These are phyloP conservation scores for Parelbella ahira DNA, from an alignment of 2,888 invertebrate genomes.

Conservation along the genomic window DNA sequence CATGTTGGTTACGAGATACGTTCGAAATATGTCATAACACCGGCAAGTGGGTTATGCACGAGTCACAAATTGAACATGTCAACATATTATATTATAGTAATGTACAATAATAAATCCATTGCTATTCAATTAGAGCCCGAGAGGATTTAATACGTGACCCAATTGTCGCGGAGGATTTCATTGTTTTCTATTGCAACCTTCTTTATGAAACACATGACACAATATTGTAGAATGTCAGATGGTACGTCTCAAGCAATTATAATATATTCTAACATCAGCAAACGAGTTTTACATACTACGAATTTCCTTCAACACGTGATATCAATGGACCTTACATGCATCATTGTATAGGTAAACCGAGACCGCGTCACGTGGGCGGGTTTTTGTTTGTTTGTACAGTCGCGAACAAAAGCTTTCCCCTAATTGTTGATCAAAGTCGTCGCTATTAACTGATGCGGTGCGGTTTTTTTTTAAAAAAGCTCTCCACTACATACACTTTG, in stretches of 20 bases:
- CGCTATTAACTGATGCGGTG: too few species aligned
- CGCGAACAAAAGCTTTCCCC: constrained; percentile 18
- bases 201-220: constrained; percentile 15
- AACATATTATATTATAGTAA: constrained; percentile 11
- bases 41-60: constrained; percentile 11
- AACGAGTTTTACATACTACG: too few species aligned
- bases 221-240: constrained; percentile 5
- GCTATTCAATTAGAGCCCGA: constrained; percentile 9
- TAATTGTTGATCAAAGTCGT: constrained; percentile 6
- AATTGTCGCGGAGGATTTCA: constrained; percentile 20
- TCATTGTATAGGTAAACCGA: too few species aligned
- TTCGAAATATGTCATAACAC: constrained; percentile 6
- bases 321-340: too few species aligned
- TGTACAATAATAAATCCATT: too few species aligned
- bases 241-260: constrained; percentile 3
- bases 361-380: constrained; percentile 17
- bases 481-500: too few species aligned
- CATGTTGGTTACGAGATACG: constrained; percentile 1
- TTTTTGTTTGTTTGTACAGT: constrained; percentile 12
- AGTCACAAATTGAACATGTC: constrained; percentile 12
- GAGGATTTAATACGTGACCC: constrained; percentile 22
- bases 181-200: constrained; percentile 15
- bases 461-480: too few species aligned
- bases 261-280: background rate
- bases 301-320: too few species aligned